Evolutionary conservation across 2,113 vertebrate species (phyloP).

Genomic region (Todiramphus saurophagus): DNA sequence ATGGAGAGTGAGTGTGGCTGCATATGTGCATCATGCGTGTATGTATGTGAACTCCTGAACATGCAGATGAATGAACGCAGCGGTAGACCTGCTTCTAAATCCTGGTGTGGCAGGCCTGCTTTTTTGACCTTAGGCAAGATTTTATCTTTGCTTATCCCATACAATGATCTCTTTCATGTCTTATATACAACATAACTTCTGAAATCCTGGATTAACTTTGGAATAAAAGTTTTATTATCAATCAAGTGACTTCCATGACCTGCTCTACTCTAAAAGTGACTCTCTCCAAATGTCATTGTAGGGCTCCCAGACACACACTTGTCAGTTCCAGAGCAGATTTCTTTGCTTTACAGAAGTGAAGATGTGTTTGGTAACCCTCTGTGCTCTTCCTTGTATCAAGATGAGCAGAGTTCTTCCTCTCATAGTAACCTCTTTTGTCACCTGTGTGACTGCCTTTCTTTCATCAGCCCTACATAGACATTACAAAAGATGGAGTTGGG

Average conservation of each 20-base stretch:
- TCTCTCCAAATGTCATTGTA: not conserved
- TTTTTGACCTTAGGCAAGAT: not conserved
- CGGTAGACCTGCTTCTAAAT: not conserved
- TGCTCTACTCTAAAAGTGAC: not conserved
- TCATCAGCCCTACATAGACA: not conserved
- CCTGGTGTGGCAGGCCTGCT: not conserved
- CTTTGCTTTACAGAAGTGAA: not conserved
- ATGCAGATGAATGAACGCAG: rapidly evolving
- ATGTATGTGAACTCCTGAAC: not conserved
- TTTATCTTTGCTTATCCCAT: not conserved
- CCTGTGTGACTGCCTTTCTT: not conserved
- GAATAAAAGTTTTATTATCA: not conserved
- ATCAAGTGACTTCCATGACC: not conserved
- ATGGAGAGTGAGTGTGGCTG: rapidly evolving
- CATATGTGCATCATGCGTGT: not conserved
- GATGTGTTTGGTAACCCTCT: not conserved
- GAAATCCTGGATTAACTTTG: not conserved
- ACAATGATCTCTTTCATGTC: not conserved
- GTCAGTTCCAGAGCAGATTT: not conserved
- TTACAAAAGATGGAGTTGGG: not conserved
- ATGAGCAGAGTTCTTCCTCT: not conserved
- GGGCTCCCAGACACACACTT: not conserved
- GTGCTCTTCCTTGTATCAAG: not conserved
- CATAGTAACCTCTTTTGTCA: not conserved
- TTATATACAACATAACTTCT: not conserved